Percentiles rank a stretch among this genome's conserved stretches.
Conservation (phyloP, 2,797 vertebrate species). For the Acipenser ruthenus region DNA sequence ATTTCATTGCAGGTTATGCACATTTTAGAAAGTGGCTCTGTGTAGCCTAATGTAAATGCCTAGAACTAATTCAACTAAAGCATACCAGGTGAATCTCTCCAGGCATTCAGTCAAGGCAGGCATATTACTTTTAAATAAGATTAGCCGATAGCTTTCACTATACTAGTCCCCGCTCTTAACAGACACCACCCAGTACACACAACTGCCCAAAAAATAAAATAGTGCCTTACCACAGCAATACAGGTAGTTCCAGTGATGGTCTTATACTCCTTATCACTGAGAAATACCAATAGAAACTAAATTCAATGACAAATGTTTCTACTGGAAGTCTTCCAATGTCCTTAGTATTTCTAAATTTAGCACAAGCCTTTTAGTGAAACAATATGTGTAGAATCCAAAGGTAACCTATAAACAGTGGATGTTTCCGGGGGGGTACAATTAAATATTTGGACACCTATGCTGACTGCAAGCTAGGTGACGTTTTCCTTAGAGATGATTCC, state of each 20-base stretch:
- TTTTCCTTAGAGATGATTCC: too few species aligned
- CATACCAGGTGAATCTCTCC: constrained; percentile 64
- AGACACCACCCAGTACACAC: constrained; percentile 1
- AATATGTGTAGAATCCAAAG: constrained; percentile 2
- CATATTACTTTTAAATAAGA: constrained; percentile 74
- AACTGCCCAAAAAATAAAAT: constrained; percentile 8
- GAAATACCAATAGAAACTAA: constrained; percentile 14
- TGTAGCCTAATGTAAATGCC: constrained; percentile 62
- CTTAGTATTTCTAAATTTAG: neutral
- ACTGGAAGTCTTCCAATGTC: neutral
- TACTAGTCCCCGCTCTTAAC: constrained; percentile 12
- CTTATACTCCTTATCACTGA: neutral
- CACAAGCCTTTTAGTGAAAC: neutral
- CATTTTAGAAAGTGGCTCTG: constrained; percentile 59
- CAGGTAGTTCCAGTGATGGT: constrained; percentile 33
- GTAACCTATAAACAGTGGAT: constrained; percentile 1
- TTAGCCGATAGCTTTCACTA: constrained; percentile 55
- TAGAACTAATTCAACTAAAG: constrained; percentile 60
- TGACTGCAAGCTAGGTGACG: too few species aligned
- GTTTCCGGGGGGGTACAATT: neutral
- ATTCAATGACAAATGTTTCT: neutral
- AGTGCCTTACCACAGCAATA: constrained; percentile 19
- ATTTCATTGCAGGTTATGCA: constrained; percentile 65
- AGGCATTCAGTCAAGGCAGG: constrained; percentile 69
- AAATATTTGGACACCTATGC: too few species aligned